phyloP scores from a whole-genome alignment of 2,888 invertebrate genomes.

The Mythimna albipuncta region DNA sequence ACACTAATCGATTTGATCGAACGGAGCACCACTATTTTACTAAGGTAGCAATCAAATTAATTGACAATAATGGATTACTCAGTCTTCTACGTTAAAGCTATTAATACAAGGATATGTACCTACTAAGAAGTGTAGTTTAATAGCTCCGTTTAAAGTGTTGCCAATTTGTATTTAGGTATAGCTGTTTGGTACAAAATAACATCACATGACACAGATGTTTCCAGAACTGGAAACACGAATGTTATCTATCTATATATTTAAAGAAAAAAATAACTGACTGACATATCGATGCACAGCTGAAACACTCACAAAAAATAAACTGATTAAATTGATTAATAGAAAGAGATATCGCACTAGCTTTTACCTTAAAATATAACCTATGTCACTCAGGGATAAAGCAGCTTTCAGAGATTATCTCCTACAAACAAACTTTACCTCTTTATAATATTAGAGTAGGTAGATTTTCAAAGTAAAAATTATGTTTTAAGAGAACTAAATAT shows the following conservation, averaged over 20 bases:
- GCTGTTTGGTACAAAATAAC: background rate
- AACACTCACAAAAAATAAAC: no score
- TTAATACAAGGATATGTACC: conserved; percentile 32
- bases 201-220: background rate
- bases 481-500: background rate
- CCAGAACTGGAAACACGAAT: background rate
- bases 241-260: no score
- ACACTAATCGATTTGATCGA: conserved; percentile 63
- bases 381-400: no score
- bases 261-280: no score
- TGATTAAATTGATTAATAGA: no score
- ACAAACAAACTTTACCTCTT: no score
- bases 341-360: no score
- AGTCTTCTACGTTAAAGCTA: conserved; percentile 36
- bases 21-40: conserved; percentile 53
- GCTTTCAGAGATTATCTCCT: no score
- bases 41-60: conserved; percentile 64
- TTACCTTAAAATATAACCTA: no score
- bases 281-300: no score
- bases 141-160: background rate
- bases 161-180: background rate
- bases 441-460: no score
- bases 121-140: conserved; percentile 4
- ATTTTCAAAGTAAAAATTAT: no score
- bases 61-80: conserved; percentile 69